Evolutionary conservation across 2,113 vertebrate genomes (phyloP), one percentile per base, ranked within the genome.

Genomic region (Halcyon malimbica): DNA sequence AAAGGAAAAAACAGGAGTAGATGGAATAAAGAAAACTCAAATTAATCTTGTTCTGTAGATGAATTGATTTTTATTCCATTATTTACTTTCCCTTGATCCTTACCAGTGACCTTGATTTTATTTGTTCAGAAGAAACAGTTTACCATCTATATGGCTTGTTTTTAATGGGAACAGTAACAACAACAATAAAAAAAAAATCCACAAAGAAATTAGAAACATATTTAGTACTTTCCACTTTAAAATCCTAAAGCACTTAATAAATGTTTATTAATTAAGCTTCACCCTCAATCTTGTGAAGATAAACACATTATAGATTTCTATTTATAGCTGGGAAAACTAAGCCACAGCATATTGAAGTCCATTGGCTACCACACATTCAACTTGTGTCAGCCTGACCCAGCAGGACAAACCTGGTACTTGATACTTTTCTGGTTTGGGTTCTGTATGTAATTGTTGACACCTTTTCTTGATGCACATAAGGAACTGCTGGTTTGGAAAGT

Each of bases 1-100:
- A 96, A 92, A 92, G 37, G 21, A 88, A 50, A 75, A 94, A 97
- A 77, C 15, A 89, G 33, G n/a, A 95, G 57, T 73, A 65, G 51
- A 64, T 96, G 54, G 59, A 96, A 87, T 93, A 87, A 97, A 50
- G 71, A 83, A 97, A 97, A 86, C 31, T 60, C 56, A 85, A 68
- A 79, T 80, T 88, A 57, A 94, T 96, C 64, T 84, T 85, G 16
- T 91, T 94, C n/a, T 94, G 35, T 69, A 83, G 74, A 63, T 87
- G 64, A 94, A 94, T 92, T 74, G 51, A 80, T 95, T 95, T 97
- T 89, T 91, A 46, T 90, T 91, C 35, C 5, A 10, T 96, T 74
- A 89, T 92, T 95, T 89, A 90, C 46, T 90, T 87, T 81, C 85
- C 14, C 89, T 73, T 94, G 91, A 94, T 92, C 84, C 57, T 87